Conservation (phyloP, 2,888 invertebrate genomes). For the Drosophila kambysellisi region DNA sequence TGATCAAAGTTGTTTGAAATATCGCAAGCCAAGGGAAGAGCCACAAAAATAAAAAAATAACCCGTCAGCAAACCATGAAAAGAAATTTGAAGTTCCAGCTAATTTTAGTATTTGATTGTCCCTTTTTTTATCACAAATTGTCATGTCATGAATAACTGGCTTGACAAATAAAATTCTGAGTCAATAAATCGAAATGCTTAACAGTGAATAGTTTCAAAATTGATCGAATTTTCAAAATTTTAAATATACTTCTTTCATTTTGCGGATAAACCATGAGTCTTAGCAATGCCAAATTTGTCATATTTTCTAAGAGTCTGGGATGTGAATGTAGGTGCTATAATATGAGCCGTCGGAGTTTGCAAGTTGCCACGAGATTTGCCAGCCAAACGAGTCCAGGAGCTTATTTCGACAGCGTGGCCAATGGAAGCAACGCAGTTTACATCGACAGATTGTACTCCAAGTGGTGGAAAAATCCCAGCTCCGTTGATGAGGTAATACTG, state of each 20-base stretch:
- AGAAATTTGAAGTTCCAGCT: neutral
- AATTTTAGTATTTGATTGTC: neutral
- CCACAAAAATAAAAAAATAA: neutral
- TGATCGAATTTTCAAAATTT: neutral
- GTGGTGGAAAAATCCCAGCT: constrained; percentile 54
- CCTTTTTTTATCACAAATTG: neutral
- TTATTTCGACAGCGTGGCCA: constrained; percentile 52
- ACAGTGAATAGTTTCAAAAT: neutral
- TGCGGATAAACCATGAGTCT: constrained; percentile 27
- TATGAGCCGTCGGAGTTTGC: neutral
- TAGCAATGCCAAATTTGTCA: constrained; percentile 9
- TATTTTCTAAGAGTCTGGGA: constrained; percentile 1
- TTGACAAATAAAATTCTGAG: neutral
- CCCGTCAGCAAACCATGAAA: neutral
- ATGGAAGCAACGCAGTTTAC: constrained; percentile 63
- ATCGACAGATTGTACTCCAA: constrained; percentile 56
- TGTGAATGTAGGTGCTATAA: neutral
- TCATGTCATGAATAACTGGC: neutral
- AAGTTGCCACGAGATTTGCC: neutral
- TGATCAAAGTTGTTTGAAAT: neutral
- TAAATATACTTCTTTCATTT: neutral
- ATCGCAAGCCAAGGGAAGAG: neutral
- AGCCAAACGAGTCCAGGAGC: neutral
- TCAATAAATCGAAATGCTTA: constrained; percentile 9
- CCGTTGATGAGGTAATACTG: constrained; percentile 61